Percentiles rank a stretch among this genome's conserved stretches.
Evolutionary conservation across 1,140 invertebrate genomes (phyloP).

Genomic region (Zaprionus davidi): DNA sequence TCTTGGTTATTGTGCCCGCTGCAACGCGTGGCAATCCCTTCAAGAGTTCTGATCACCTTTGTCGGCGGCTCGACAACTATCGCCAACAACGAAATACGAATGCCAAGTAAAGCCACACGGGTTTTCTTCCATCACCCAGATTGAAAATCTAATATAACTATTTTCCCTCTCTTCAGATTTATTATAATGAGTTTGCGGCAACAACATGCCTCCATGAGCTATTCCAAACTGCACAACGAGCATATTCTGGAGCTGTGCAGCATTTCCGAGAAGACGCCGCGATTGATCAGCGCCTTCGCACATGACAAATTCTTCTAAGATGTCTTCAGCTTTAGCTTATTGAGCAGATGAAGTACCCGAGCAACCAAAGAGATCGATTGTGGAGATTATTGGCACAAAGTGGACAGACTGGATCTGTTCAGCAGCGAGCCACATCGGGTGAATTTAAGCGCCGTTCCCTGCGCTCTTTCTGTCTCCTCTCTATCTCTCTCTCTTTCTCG

Average conservation of each 20-base stretch:
- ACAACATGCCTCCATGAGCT: constrained; percentile 62
- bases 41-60: constrained; percentile 51
- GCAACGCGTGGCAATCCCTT: constrained; percentile 68
- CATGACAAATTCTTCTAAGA: constrained; percentile 59
- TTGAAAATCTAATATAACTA: background rate
- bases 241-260: constrained; percentile 78
- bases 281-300: constrained; percentile 71
- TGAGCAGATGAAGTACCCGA: background rate
- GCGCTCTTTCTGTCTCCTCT: background rate
- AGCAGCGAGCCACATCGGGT: background rate
- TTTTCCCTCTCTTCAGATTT: constrained; percentile 44
- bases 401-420: constrained; percentile 12
- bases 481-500: background rate
- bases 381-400: background rate
- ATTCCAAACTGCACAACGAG: constrained; percentile 54
- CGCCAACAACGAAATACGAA: constrained; percentile 60
- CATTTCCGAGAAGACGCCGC: constrained; percentile 62
- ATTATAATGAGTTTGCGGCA: constrained; percentile 68
- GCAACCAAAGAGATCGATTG: constrained; percentile 18
- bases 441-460: background rate
- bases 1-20: constrained; percentile 71
- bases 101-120: constrained; percentile 62
- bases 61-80: constrained; percentile 58
- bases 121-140: background rate
- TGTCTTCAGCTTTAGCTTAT: background rate